Conservation (phyloP, 2,113 vertebrate species). For the Crotalus tigris region DNA sequence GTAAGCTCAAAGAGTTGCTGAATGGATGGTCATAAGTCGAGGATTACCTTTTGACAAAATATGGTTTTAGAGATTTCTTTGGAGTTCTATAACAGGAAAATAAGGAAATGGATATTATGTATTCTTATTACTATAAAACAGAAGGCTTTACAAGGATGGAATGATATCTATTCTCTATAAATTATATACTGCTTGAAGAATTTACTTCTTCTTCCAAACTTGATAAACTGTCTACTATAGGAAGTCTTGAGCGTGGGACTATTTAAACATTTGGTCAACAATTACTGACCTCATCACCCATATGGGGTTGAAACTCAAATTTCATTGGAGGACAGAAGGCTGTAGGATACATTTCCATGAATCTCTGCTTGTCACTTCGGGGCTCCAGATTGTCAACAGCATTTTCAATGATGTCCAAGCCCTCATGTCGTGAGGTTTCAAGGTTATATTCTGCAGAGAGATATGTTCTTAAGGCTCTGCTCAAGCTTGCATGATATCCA, state of each 20-base stretch:
- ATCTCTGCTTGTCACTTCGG: constrained; percentile 93
- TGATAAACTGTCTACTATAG: neutral
- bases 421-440: constrained; percentile 97
- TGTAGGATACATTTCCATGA: constrained; percentile 97
- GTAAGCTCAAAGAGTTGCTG: neutral
- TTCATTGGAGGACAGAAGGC: constrained; percentile 95
- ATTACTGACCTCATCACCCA: constrained; percentile 93
- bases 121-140: neutral
- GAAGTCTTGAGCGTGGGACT: neutral
- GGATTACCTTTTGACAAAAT: neutral
- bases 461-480: constrained; percentile 92
- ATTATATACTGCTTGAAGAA: neutral
- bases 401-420: constrained; percentile 96
- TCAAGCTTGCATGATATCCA: constrained; percentile 95
- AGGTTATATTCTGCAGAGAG: constrained; percentile 98
- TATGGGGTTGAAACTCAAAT: constrained; percentile 96
- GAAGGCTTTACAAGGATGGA: neutral
- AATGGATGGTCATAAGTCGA: neutral
- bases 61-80: neutral
- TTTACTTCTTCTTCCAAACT: neutral
- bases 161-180: neutral
- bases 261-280: neutral
- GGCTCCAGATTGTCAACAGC: constrained; percentile 96
- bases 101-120: neutral
- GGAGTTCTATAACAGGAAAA: neutral